These are phyloP conservation scores for Lasioglossum leucozonium DNA, from an alignment of 2,888 invertebrate species.

Conservation along the genomic window DNA sequence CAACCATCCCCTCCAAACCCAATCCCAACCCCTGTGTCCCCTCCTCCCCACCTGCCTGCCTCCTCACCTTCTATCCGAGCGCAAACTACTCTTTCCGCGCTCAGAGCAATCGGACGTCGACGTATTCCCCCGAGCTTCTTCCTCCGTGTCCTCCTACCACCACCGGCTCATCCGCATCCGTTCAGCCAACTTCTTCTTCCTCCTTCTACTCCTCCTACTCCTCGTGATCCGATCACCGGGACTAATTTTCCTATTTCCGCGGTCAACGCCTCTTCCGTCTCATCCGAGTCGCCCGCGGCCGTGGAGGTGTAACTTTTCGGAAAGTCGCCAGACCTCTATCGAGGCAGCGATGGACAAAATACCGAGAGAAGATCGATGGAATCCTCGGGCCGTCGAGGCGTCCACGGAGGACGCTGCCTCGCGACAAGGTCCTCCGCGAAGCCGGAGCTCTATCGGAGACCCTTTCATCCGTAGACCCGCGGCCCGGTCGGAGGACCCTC, in stretches of 20 bases:
- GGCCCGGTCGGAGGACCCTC: neutral
- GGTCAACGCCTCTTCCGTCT: slow-evolving; percentile 40
- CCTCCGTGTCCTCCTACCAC: neutral
- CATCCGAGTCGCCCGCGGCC: slow-evolving; percentile 19
- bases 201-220: too few species aligned
- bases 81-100: slow-evolving; percentile 25
- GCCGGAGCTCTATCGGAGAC: neutral
- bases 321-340: neutral
- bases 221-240: slow-evolving; percentile 55
- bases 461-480: slow-evolving; percentile 14
- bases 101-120: slow-evolving; percentile 55
- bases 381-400: neutral
- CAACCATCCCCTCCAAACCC: slow-evolving; percentile 7
- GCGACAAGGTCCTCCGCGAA: neutral
- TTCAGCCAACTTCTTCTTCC: neutral
- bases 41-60: slow-evolving; percentile 12
- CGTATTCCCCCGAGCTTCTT: slow-evolving; percentile 51
- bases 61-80: slow-evolving; percentile 26
- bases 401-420: neutral
- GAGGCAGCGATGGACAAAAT: neutral
- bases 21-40: neutral
- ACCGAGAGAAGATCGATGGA: neutral
- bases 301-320: neutral
- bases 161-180: neutral
- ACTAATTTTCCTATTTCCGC: slow-evolving; percentile 47